Conservation (phyloP, 2,888 invertebrate genomes). For the Meiosimyza platycephala region DNA sequence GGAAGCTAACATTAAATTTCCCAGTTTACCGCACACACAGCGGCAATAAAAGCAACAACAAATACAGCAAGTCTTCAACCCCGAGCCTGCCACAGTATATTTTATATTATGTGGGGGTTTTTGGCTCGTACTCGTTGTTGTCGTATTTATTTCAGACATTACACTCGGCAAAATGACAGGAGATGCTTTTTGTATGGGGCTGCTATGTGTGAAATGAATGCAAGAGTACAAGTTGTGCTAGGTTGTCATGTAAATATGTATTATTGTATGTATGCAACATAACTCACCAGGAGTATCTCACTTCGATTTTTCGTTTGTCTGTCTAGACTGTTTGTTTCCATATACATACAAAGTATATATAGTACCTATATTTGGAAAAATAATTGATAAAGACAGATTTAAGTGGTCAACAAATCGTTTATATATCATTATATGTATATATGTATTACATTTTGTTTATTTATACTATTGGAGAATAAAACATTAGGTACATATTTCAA, state of each 20-base stretch:
- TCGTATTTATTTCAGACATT: conserved; percentile 8
- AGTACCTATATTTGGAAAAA: not conserved
- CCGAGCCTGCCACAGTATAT: conserved; percentile 66
- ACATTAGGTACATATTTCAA: too few relatives aligned
- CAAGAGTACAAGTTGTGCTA: not conserved
- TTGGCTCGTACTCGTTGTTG: not conserved
- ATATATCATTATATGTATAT: not conserved
- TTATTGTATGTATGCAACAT: not conserved
- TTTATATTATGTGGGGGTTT: conserved; percentile 54
- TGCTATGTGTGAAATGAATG: conserved; percentile 9
- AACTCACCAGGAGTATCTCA: conserved; percentile 16
- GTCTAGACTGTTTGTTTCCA: conserved; percentile 22
- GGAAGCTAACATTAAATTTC: conserved; percentile 32
- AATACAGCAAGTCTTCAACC: conserved; percentile 47
- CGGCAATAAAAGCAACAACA: conserved; percentile 10
- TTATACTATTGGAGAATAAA: too few relatives aligned
- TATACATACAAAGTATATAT: not conserved
- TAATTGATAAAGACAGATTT: conserved; percentile 18
- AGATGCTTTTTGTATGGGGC: not conserved
- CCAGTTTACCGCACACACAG: conserved; percentile 29
- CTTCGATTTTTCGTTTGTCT: conserved; percentile 11
- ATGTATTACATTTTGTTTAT: too few relatives aligned
- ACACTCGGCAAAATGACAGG: conserved; percentile 4
- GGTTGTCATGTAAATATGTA: conserved; percentile 13
- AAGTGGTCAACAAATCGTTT: not conserved